Evolutionary conservation across 2,888 invertebrate genomes (phyloP), one percentile per base, ranked within the genome.

Genomic region (Brachypterus glaber): DNA sequence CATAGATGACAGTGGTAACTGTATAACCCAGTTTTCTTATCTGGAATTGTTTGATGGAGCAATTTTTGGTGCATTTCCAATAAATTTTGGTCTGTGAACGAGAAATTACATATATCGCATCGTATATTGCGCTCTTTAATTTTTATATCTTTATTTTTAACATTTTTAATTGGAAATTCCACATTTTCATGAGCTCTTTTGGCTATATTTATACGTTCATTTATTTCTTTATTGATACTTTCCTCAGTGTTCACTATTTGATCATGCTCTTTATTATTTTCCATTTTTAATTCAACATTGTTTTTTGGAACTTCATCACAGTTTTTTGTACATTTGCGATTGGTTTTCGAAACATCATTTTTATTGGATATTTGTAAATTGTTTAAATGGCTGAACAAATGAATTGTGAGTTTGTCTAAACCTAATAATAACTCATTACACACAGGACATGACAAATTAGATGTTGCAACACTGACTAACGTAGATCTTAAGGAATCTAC

Each of bases 401-500:
- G 87, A 55, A 87, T 84, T 1, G 87, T 87, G 34, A 87, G 68
- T 67, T 87, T 87, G 61, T 87, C 87, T 46, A 88, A 70, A 1
- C 87, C 87, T 45, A 75, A 66, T 13, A 87, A 69, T 49, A 77
- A 69, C 54, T 86, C 84, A 53, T 77, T 74, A 58, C 88, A 88
- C 43, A 87, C 76, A 9, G 87, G 87, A 59, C 88, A 88, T 36
- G 72, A 60, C 49, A 87, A 67, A 44, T 78, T 79, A 44, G 82
- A 77, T 32, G 82, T 84, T 11, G 86, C 82, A 26, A 82, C 82
- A 54, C 74, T 75, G 43, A 87, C 80, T 36, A 88, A 69, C 50
- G 79, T 77, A 40, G 79, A 72, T 57, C 82, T 72, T 47, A 88
- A 65, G 11, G 78, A 69, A 57, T 83, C 79, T 41, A 81, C 75